Evolutionary conservation across 2,797 vertebrate genomes (phyloP).

Genomic region (Podargus strigoides): DNA sequence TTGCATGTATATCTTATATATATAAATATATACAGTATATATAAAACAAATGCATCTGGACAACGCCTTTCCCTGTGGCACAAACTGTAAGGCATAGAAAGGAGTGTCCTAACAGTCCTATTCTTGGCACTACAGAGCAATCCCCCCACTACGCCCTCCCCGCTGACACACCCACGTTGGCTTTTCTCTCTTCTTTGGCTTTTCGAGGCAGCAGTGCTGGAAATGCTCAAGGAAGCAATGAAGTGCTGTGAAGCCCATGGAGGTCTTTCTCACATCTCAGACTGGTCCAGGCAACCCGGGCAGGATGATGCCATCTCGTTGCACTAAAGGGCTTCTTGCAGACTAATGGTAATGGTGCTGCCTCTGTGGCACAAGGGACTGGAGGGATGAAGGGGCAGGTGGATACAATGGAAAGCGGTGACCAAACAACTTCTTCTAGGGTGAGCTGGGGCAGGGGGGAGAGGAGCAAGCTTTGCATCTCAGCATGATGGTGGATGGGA

Average conservation of each 20-base stretch:
- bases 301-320: background rate
- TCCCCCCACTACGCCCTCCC: background rate
- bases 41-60: constrained; percentile 76
- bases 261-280: background rate
- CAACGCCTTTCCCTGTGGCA: constrained; percentile 79
- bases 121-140: constrained; percentile 44
- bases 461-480: constrained; percentile 41
- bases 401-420: background rate
- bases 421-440: background rate
- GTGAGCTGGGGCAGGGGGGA: background rate
- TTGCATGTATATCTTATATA: constrained; percentile 77
- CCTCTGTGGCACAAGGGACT: background rate
- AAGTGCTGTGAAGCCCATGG: background rate
- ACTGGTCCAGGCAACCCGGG: background rate
- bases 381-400: background rate
- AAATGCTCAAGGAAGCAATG: background rate
- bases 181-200: constrained; percentile 43
- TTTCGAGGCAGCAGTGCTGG: background rate
- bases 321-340: background rate
- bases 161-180: background rate
- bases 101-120: constrained; percentile 56
- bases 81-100: constrained; percentile 71
- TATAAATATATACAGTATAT: constrained; percentile 80
- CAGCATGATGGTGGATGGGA: background rate
- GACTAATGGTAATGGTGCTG: background rate